Base-by-base conservation (phyloP, 2,797 vertebrate species). In the Tokudaia tokunoshimensis region DNA sequence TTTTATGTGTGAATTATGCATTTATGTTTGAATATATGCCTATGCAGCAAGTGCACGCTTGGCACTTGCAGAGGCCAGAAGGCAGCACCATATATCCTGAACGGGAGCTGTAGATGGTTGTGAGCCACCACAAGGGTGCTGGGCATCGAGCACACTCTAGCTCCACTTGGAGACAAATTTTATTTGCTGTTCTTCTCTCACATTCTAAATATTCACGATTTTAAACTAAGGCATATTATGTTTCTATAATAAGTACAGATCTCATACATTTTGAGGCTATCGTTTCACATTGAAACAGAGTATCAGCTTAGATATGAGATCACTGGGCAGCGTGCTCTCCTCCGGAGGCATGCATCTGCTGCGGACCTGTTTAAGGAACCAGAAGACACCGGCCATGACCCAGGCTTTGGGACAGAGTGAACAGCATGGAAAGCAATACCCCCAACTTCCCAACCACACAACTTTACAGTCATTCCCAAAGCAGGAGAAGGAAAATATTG, bases 121-220 rank as follows among this genome's bases (percentile, higher is more conserved):
- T n/a, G 47, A 67, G 44, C 63, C 47, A 15, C 63, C 44, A 10
- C 24, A 44, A 26, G 44, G 44, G 63, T 70, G 44, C 83, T 52
- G 47, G 31, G 47, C 70, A 70, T 5, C 11, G 3, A 85, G 44
- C 37, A 13, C 31, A 67, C 41, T 85, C 44, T 41, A 13, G 29
- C 15, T n/a, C 31, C 50, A 29, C 24, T 29, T 50, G 26, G 26
- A 95, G 67, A 47, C 10, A 79, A 92, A 65, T 1, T 83, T 82
- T 26, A 78, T 19, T 70, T 41, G 55, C 74, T 6, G 1, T 63
- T 92, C 29, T 70, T 89, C 50, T 8, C 67, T 86, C 34, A n/a
- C 61, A 61, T 95, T 67, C 84, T 74, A 91, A 34, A 94, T 74
- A 91, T 61, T 78, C n/a, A 67, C 29, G 20, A 91, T 13, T 75